Percentiles rank a stretch among this genome's conserved stretches.
These are phyloP conservation scores for Adoxophyes honmai DNA, from an alignment of 1,140 invertebrate genomes.

Conservation along the genomic window DNA sequence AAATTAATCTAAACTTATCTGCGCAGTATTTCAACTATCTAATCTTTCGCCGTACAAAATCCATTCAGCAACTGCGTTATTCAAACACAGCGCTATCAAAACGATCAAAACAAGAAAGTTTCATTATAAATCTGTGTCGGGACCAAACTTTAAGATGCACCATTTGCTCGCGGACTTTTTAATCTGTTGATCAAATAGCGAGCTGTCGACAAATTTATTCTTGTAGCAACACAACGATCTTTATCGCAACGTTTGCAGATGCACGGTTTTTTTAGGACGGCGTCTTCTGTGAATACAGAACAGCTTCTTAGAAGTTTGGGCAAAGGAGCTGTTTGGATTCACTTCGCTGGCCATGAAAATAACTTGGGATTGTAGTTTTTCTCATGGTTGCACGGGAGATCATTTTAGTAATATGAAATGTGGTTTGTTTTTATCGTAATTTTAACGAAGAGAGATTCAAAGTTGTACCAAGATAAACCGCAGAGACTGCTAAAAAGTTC, in stretches of 20 bases:
- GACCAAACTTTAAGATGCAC: constrained; percentile 40
- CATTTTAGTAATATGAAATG: too few species aligned
- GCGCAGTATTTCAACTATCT: too few species aligned
- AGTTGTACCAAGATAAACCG: too few species aligned
- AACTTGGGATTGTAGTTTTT: too few species aligned
- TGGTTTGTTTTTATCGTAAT: too few species aligned
- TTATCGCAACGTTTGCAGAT: constrained; percentile 46
- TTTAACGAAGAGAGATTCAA: too few species aligned
- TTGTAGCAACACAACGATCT: constrained; percentile 49
- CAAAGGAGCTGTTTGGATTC: too few species aligned
- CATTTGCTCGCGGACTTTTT: constrained; percentile 57
- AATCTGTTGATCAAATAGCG: constrained; percentile 65
- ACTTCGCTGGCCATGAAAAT: too few species aligned
- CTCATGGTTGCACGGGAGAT: too few species aligned
- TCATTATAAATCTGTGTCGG: constrained; percentile 12
- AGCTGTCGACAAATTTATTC: constrained; percentile 66
- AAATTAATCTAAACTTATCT: too few species aligned
- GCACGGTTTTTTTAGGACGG: neutral
- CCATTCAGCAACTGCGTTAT: neutral
- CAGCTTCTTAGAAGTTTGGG: neutral
- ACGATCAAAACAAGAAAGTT: constrained; percentile 6
- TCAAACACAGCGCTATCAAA: neutral
- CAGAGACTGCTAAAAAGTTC: too few species aligned
- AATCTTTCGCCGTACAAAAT: too few species aligned
- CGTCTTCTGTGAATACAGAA: constrained; percentile 11